phyloP scores from a whole-genome alignment of 1,140 invertebrate species.

The Lordiphosa stackelbergi region DNA sequence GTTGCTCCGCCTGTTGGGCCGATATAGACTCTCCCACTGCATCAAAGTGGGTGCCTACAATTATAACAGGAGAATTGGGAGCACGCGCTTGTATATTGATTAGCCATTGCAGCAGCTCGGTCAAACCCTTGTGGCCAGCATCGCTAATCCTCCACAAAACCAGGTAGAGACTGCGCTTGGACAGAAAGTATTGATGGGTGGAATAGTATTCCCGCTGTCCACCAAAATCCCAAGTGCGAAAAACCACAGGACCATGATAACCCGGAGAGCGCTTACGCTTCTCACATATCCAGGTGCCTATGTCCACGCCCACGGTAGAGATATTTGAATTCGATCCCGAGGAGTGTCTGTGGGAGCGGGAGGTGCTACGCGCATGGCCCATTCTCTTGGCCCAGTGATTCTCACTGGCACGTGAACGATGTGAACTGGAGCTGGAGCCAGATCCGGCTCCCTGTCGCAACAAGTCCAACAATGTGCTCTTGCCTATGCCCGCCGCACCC shows the following conservation, averaged over 20 bases:
- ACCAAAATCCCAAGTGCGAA: conserved; percentile 99
- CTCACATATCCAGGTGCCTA: conserved; percentile 95
- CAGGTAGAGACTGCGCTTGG: conserved; percentile 95
- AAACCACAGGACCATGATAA: conserved; percentile 92
- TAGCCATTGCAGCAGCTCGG: conserved; percentile 95
- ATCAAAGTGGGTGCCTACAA: conserved; percentile 97
- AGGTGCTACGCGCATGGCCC: conserved; percentile 84
- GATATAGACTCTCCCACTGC: conserved; percentile 86
- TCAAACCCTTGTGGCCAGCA: conserved; percentile 93
- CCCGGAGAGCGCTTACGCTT: conserved; percentile 82
- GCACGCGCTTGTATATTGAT: conserved; percentile 96
- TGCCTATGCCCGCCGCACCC: conserved; percentile 93
- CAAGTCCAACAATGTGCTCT: conserved; percentile 94
- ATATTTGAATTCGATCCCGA: conserved; percentile 80
- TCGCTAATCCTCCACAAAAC: conserved; percentile 97
- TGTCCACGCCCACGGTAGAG: conserved; percentile 98
- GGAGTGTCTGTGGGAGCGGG: conserved; percentile 43
- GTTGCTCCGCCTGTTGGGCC: conserved; percentile 85
- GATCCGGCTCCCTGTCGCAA: conserved; percentile 83
- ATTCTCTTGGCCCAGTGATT: conserved; percentile 95
- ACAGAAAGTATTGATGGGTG: conserved; percentile 98
- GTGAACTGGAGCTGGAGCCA: conserved; percentile 42
- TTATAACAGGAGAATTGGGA: conserved; percentile 95
- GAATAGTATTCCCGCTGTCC: conserved; percentile 98
- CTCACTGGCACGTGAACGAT: conserved; percentile 60